These are phyloP conservation scores for Trematocara macrostoma DNA, from an alignment of 2,113 vertebrate genomes.

Conservation along the genomic window DNA sequence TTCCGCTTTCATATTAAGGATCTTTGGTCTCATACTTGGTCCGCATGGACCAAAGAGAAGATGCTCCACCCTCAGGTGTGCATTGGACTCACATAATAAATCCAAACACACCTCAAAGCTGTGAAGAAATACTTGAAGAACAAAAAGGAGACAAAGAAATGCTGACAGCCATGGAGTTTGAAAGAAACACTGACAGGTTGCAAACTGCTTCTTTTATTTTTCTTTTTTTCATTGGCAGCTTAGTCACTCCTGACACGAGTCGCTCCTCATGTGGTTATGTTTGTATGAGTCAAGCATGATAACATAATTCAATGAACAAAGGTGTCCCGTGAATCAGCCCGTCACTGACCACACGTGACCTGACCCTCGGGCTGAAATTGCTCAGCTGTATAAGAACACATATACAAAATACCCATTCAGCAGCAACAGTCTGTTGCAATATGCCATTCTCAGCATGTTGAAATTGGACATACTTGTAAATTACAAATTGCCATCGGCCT, in stretches of 20 bases:
- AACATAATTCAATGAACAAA: slow-evolving; percentile 1
- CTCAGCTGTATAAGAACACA: not conserved
- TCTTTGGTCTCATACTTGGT: not conserved
- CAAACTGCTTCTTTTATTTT: not conserved
- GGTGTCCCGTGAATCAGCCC: not conserved
- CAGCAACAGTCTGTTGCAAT: not conserved
- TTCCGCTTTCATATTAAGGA: not conserved
- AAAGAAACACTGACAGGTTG: not conserved
- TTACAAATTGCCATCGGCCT: not conserved
- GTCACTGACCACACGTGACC: not conserved
- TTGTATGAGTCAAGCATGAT: not conserved
- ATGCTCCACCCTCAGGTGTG: not conserved
- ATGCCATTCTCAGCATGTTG: not conserved
- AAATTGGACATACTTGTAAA: not conserved
- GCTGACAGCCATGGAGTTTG: not conserved
- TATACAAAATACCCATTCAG: not conserved
- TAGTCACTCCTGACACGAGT: not conserved
- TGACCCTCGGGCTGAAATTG: not conserved
- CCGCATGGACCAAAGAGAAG: not conserved
- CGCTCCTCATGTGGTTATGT: not conserved
- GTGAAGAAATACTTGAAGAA: not conserved
- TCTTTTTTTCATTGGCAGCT: not conserved
- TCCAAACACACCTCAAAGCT: not conserved
- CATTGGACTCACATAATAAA: not conserved
- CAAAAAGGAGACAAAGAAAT: not conserved